phyloP scores from a whole-genome alignment of 1,140 invertebrate genomes.

The Calosoma granatense region DNA sequence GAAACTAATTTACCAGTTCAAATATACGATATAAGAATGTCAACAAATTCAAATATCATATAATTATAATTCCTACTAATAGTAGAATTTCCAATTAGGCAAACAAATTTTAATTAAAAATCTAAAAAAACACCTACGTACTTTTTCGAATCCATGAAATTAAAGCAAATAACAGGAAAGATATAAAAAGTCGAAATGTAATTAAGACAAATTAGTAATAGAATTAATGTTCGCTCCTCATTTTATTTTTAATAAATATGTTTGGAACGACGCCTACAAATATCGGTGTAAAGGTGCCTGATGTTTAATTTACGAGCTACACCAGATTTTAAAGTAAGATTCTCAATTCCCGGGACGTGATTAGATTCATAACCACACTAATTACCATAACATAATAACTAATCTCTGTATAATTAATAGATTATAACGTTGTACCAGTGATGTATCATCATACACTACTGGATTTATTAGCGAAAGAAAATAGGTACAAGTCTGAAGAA shows the following conservation, averaged over 20 bases:
- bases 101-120: too few species aligned
- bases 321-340: not conserved
- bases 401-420: conserved; percentile 7
- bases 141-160: too few species aligned
- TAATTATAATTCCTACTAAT: too few species aligned
- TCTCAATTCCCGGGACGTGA: not conserved
- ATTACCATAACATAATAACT: conserved; percentile 9
- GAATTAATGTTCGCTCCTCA: not conserved
- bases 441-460: not conserved
- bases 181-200: too few species aligned
- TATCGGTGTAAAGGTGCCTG: not conserved
- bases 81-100: too few species aligned
- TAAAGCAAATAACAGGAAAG: too few species aligned
- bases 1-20: too few species aligned
- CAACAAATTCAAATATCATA: too few species aligned
- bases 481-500: not conserved
- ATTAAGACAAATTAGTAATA: not conserved
- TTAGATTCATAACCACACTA: not conserved
- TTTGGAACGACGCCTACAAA: not conserved
- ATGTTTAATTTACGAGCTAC: not conserved
- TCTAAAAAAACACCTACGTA: too few species aligned
- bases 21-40: too few species aligned
- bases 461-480: conserved; percentile 7
- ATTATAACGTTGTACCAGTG: not conserved
- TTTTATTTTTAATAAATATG: not conserved